Base-by-base conservation (phyloP, 2,113 vertebrate genomes). In the Tor tambroides region DNA sequence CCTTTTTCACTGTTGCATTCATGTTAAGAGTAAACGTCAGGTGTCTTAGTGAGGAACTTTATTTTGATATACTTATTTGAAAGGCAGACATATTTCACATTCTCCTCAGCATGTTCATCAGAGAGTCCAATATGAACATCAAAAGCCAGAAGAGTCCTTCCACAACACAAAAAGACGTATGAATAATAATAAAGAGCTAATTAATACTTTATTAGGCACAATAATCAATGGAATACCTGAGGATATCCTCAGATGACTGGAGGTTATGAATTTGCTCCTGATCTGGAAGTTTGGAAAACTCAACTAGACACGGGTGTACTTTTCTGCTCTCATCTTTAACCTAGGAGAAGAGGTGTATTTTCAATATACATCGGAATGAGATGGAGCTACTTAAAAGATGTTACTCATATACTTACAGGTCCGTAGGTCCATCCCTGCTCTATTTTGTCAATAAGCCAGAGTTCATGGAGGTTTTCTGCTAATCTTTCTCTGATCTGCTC, bases 401-500 rank as follows among this genome's bases (percentile, higher is more conserved):
- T 61, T 43, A 51, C 74, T 77, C 8, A 32, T 63, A 9, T 23
- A 94, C 94, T 85, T 95, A 99, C 98, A 83, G 94, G 92, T 90
- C 96, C 97, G 88, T 97, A 94, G 30, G 96, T 97, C 98, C 98
- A 99, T 86, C 97, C 97, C 67, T 96, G 95, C 88, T 97, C 97
- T 65, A 97, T 96, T 92, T 96, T 97, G 90, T 98, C 97, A 96
- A 96, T 95, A 80, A 96, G 96, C 98, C 97, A 98, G 89, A 99
- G 95, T 85, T 99, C 97, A 65, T 99, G 98, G 89, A 98, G 96
- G 90, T 99, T 98, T 86, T 98, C 97, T 35, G 98, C 97, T 92
- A 99, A 93, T 90, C 96, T 97, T 91, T 98, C 96, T 91, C 95
- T 91, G 86, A 99, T 96, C 75, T 96, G 94, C 89, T 98, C 97